Evolutionary conservation across 2,888 invertebrate genomes (phyloP).

Genomic region (Octonoba sinensis): DNA sequence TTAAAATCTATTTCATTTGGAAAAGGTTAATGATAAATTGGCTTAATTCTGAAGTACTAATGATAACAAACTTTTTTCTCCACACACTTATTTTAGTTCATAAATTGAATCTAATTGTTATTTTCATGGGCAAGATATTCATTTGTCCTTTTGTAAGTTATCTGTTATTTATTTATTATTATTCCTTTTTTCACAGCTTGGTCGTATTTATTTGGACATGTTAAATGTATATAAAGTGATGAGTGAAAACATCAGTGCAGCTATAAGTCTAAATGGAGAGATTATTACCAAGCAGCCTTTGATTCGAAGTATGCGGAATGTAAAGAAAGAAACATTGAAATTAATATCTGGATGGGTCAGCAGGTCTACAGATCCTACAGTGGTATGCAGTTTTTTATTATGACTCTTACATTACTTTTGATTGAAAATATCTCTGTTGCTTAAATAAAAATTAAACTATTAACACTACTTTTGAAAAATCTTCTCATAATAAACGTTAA

Average conservation of each 20-base stretch:
- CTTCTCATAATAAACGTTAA: no score
- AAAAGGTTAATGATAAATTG: no score
- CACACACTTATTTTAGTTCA: no score
- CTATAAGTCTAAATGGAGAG: slow-evolving; percentile 94
- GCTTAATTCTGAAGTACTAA: no score
- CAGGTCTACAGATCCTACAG: slow-evolving; percentile 85
- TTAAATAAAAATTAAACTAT: no score
- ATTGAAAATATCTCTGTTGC: no score
- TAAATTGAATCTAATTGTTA: no score
- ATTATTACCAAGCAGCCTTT: slow-evolving; percentile 97
- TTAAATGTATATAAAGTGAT: slow-evolving; percentile 93
- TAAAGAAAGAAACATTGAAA: slow-evolving; percentile 97
- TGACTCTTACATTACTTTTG: no score
- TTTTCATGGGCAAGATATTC: not conserved
- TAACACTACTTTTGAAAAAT: not conserved
- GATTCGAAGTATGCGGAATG: slow-evolving; percentile 97
- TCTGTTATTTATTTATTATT: no score
- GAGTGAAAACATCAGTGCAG: slow-evolving; percentile 89
- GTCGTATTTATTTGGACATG: slow-evolving; percentile 98
- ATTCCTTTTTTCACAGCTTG: slow-evolving; percentile 82
- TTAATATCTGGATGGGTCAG: slow-evolving; percentile 97
- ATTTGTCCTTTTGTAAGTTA: no score
- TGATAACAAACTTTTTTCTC: no score
- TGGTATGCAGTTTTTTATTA: slow-evolving; percentile 74
- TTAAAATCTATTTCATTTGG: no score